Evolutionary conservation across 2,113 vertebrate genomes (phyloP), one percentile per base, ranked within the genome.

Genomic region (Pyrgilauda ruficollis): DNA sequence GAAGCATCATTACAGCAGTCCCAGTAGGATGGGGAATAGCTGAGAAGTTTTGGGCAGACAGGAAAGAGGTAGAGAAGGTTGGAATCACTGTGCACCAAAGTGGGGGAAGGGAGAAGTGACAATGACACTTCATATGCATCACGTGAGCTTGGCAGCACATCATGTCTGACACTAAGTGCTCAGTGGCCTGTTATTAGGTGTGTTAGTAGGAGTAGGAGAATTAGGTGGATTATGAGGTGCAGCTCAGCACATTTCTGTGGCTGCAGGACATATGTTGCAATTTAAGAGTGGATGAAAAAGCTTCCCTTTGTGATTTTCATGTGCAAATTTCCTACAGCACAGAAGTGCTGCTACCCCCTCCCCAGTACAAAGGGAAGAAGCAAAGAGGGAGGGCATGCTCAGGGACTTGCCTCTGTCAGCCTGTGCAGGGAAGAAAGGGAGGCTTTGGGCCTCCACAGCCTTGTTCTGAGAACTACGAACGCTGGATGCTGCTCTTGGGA

Each of bases 351-450:
- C 70, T 55, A 84, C 50, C 88, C 75, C 72, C 75, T 94, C 63
- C 83, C 89, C 80, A 73, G 37, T 6, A 49, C 11, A 55, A 67
- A 96, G 89, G 90, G 90, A 93, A 95, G 95, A 94, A 97, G 86
- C 50, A 84, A 74, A 95, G 92, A 95, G 95, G 80, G 85, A 95
- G 94, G 90, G 30, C 90, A 94, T 92, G 96, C 94, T 90, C 55
- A 67, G 89, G 77, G 94, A 94, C 95, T 94, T 97, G 95, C 95
- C 96, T 97, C 83, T 1, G 73, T 84, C 91, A 95, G 91, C 87
- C 93, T 75, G 87, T 1, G 69, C 87, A 91, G 95, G 87, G 93
- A 95, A 86, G 89, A 61, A 56, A 84, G 52, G 6, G 94, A 96
- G 89, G 84, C 91, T 96, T 37, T 89, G 79, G 91, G 93, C 91